A percentile compares a stretch with the other conserved stretches of the same genome.
Evolutionary conservation across 2,797 vertebrate species (phyloP).

Genomic region (Parotocinclus haroldoi): DNA sequence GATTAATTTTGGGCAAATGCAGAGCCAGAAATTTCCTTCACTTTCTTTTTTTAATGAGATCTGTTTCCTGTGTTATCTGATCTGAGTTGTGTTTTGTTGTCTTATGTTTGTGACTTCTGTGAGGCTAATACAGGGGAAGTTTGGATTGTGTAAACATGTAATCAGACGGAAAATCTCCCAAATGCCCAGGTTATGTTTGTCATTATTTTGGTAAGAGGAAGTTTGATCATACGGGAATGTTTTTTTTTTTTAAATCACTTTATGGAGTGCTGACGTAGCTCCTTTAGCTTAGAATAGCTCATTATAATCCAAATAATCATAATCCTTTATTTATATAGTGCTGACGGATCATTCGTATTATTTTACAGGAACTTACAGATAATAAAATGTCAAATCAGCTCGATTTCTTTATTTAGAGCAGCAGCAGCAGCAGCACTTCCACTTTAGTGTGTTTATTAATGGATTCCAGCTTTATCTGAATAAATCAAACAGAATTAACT

Average conservation of each 20-base stretch:
- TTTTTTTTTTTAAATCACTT: conserved; percentile 11
- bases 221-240: conserved; percentile 16
- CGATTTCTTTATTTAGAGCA: too few species aligned
- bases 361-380: too few species aligned
- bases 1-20: too few species aligned
- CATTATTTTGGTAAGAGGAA: conserved; percentile 17
- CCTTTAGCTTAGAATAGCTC: neutral
- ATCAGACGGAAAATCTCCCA: conserved; percentile 2
- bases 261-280: neutral
- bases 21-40: too few species aligned
- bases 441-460: too few species aligned
- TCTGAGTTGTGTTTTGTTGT: neutral
- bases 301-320: neutral
- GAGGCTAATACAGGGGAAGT: conserved; percentile 24
- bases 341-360: too few species aligned
- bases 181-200: neutral
- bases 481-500: too few species aligned
- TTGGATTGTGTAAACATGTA: conserved; percentile 31
- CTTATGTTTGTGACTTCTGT: conserved; percentile 8
- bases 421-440: too few species aligned
- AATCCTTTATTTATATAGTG: neutral
- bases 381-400: too few species aligned
- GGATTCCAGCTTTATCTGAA: too few species aligned
- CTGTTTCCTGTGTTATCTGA: conserved; percentile 4
- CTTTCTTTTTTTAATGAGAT: too few species aligned